A percentile compares a stretch with the other conserved stretches of the same genome.
These are phyloP conservation scores for Pteropus rufus DNA, from an alignment of 2,797 vertebrate species.

Conservation along the genomic window DNA sequence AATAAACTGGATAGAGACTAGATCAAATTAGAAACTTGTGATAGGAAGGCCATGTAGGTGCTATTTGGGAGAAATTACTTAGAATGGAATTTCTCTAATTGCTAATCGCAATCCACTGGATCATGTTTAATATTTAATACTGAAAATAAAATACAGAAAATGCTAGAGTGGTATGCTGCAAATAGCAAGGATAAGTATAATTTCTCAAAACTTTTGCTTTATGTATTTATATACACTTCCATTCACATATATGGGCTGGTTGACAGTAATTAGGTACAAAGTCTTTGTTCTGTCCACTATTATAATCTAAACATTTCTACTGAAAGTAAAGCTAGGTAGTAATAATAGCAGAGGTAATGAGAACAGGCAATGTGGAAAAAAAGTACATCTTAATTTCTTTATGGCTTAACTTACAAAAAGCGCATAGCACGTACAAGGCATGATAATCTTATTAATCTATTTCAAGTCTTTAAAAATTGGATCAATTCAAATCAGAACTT, in stretches of 20 bases:
- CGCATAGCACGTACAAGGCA: background rate
- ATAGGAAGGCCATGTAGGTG: background rate
- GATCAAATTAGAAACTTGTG: background rate
- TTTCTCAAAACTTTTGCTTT: slow-evolving; percentile 28
- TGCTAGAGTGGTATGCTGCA: background rate
- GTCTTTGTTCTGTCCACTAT: background rate
- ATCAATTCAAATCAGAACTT: background rate
- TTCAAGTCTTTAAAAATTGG: background rate
- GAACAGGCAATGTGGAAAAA: background rate
- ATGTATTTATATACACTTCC: background rate
- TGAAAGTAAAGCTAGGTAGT: background rate
- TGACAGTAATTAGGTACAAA: background rate
- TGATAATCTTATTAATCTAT: background rate
- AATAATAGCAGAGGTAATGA: background rate
- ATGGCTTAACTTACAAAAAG: background rate
- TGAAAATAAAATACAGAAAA: background rate
- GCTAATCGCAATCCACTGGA: background rate
- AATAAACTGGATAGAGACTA: background rate
- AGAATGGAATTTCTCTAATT: background rate
- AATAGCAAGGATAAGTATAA: background rate
- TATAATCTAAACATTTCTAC: background rate
- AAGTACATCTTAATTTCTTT: background rate
- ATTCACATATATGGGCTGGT: background rate
- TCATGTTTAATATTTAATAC: slow-evolving; percentile 33
- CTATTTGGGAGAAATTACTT: background rate